Evolutionary conservation across 2,888 invertebrate species (phyloP), one percentile per base, ranked within the genome.

Genomic region (Proisotoma minuta): DNA sequence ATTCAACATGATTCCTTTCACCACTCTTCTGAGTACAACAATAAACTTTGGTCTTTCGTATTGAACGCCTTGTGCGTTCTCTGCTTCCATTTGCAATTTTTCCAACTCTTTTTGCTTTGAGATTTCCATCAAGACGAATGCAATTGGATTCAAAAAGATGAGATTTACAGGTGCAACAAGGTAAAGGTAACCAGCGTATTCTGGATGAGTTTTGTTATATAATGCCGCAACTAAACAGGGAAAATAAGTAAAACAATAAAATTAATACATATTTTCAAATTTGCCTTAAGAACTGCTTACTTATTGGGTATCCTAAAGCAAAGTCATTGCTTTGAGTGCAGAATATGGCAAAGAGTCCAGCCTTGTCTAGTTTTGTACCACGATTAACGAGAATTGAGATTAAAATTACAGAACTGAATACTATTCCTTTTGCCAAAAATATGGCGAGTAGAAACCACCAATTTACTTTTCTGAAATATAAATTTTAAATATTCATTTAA

Each of bases 241-340:
- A 62, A 66, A 27, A 49, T 20, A 49, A 49, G 12, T 5, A 12
- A 8, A 12, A 12, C 39, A 34, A 34, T 12, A 22, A 22, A 22
- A 23, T 23, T 12, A 12, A 51, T 8, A 50, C 4, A 18, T 28
- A 43, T 10, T 47, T 15, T 12, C 29, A 54, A 48, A 29, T 50
- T 51, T 4, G 12, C 8, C 4, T 47, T 51, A 15, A 28, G 27
- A 18, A 39, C 4, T 20, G 40, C 66, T 85, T 82, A 91, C 94
- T 87, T 74, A 96, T 93, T 4, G 97, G 96, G 80, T 88, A 94
- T 66, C 96, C 96, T 73, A 97, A 85, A 22, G 97, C 96, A 81
- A 97, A 96, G 79, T 97, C 97, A 82, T 97, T 97, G 77, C 94
- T 95, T 77, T 96, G 96, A 0, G 96, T 96, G 74, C 91, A 89